Percentiles rank a stretch among this genome's conserved stretches.
Conservation (phyloP, 2,888 invertebrate species). For the Rotaria sp. region DNA sequence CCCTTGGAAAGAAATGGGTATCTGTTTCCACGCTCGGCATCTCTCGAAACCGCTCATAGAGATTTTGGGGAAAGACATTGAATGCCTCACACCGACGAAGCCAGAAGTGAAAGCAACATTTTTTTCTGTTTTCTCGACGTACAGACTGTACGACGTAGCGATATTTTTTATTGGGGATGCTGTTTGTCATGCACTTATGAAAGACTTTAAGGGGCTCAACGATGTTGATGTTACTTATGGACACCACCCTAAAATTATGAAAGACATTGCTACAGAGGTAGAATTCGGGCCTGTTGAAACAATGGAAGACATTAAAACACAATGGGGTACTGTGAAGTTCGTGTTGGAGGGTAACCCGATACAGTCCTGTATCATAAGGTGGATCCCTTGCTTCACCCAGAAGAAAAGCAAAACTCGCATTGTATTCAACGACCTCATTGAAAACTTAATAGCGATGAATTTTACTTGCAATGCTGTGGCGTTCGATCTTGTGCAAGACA, state of each 20-base stretch:
- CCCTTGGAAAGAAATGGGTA: background rate
- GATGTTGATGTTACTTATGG: background rate
- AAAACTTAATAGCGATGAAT: background rate
- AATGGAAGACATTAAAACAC: background rate
- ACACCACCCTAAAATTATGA: background rate
- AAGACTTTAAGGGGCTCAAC: background rate
- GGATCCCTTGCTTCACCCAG: background rate
- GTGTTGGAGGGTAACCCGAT: background rate
- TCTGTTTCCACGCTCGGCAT: background rate
- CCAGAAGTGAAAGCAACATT: background rate
- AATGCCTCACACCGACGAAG: background rate
- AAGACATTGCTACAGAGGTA: background rate
- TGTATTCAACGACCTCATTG: background rate
- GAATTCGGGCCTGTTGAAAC: background rate
- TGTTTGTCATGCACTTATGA: background rate
- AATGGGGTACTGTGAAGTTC: background rate
- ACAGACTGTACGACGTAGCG: background rate
- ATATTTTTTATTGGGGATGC: background rate
- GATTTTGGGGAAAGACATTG: background rate
- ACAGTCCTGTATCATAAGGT: background rate
- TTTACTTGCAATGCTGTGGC: background rate
- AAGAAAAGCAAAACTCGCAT: background rate
- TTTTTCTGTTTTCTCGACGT: background rate
- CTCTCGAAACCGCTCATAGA: background rate
- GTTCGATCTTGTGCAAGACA: background rate